Conservation (phyloP, 2,888 invertebrate genomes). For the Pristionchus fissidentatus region DNA sequence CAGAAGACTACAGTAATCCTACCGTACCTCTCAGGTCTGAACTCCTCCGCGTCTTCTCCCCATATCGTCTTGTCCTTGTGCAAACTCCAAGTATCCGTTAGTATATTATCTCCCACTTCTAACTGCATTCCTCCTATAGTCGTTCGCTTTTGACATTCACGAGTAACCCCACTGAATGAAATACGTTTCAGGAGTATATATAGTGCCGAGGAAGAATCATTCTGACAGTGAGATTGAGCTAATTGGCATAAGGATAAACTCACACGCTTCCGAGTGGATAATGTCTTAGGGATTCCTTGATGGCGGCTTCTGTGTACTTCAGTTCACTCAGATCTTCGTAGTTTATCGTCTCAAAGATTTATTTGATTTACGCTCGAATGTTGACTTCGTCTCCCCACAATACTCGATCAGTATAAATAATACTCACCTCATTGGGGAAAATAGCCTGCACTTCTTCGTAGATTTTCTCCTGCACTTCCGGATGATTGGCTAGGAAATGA, state of each 20-base stretch:
- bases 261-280: constrained; percentile 69
- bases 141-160: constrained; percentile 14
- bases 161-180: constrained; percentile 18
- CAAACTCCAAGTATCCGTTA: constrained; percentile 44
- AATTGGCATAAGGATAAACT: constrained; percentile 28
- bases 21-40: constrained; percentile 44
- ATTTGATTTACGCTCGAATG: not conserved
- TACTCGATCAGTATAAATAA: not conserved
- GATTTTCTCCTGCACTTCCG: constrained; percentile 57
- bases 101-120: constrained; percentile 8
- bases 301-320: constrained; percentile 65
- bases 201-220: not conserved
- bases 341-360: constrained; percentile 50
- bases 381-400: not conserved
- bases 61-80: constrained; percentile 46
- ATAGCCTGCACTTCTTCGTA: constrained; percentile 52
- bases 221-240: not conserved
- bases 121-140: not conserved
- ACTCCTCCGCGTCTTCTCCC: constrained; percentile 46
- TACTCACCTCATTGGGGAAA: constrained; percentile 53
- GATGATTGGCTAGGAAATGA: constrained; percentile 57
- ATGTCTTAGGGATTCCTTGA: constrained; percentile 68
- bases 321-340: constrained; percentile 66
- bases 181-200: not conserved
- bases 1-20: not conserved